These are phyloP conservation scores for Ctenicera cuprea DNA, from an alignment of 2,888 invertebrate genomes.

Conservation along the genomic window DNA sequence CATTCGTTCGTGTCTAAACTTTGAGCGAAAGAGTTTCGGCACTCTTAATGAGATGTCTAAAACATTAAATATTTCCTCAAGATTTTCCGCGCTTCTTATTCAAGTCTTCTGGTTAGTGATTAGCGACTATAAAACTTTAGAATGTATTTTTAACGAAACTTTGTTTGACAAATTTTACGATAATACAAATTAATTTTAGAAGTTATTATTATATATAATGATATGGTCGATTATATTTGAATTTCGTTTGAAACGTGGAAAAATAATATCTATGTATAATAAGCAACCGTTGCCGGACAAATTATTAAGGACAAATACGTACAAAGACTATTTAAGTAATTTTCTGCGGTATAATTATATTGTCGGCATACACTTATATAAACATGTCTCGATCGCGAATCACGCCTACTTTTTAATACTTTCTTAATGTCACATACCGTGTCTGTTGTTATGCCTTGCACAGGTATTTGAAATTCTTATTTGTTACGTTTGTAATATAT, in stretches of 20 bases:
- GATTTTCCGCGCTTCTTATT: too few species aligned
- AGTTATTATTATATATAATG: slow-evolving; percentile 4
- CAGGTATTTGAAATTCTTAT: slow-evolving; percentile 6
- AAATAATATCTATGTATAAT: not conserved
- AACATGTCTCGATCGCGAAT: slow-evolving; percentile 11
- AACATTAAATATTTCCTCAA: too few species aligned
- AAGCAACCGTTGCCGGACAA: not conserved
- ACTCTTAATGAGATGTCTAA: not conserved
- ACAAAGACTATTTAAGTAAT: slow-evolving; percentile 1
- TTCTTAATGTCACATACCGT: slow-evolving; percentile 17
- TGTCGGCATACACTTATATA: slow-evolving; percentile 6
- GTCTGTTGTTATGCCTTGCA: slow-evolving; percentile 11
- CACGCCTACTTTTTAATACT: slow-evolving; percentile 17
- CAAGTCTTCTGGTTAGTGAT: too few species aligned
- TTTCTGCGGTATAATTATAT: slow-evolving; percentile 4
- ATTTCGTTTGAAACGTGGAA: not conserved
- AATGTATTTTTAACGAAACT: too few species aligned
- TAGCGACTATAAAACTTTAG: too few species aligned
- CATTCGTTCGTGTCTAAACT: not conserved
- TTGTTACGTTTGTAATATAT: slow-evolving; percentile 7
- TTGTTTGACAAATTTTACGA: too few species aligned
- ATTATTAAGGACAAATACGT: slow-evolving; percentile 6
- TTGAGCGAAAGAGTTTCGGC: not conserved
- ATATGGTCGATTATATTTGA: not conserved
- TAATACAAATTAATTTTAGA: not conserved